Evolutionary conservation across 53 echinoderm and acorn worm genomes (phyloP), one percentile per base, ranked within the genome.

Genomic region (Paracentrotus lividus): DNA sequence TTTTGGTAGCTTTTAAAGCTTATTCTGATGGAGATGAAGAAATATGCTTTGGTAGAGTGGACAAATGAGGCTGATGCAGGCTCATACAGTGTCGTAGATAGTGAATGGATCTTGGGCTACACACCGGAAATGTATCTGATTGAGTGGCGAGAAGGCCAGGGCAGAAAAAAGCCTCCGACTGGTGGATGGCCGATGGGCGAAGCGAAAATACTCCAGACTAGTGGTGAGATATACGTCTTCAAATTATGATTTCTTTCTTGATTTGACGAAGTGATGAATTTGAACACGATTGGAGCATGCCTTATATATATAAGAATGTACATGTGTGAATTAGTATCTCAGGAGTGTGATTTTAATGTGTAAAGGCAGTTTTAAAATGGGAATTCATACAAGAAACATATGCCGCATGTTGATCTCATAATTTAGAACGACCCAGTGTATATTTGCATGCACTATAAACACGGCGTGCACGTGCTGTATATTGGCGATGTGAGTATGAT

Each of bases 151-250:
- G 91, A 91, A 52, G 91, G 91, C 49, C 91, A 91, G 91, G 91
- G 91, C 24, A 91, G 54, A 38, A 91, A 91, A 76, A 91, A 91
- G n/a, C 91, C 91, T 69, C 91, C 91, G 91, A 21, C 91, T 55
- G 91, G 91, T 91, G 91, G 91, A 91, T 91, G 91, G 91, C 91
- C 91, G 75, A 91, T 91, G 91, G 91, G 91, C 14, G 91, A 91
- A 75, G 91, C 91, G 0, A 91, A 91, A 36, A 75, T 91, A 20
- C 54, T 91, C 7, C 72, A 91, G 53, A 75, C 91, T 20, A 91
- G 91, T 54, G 91, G 91, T 91, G 76, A 91, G 76, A 91, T 42
- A 90, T 61, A 42, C 66, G 7, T 64, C 10, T 47, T 44, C 15
- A 88, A 56, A 53, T 55, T 16, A 5, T 58, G 0, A 34, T 88